Base-by-base conservation (phyloP, 2,888 invertebrate genomes). In the Rambutsinella grinnellia region DNA sequence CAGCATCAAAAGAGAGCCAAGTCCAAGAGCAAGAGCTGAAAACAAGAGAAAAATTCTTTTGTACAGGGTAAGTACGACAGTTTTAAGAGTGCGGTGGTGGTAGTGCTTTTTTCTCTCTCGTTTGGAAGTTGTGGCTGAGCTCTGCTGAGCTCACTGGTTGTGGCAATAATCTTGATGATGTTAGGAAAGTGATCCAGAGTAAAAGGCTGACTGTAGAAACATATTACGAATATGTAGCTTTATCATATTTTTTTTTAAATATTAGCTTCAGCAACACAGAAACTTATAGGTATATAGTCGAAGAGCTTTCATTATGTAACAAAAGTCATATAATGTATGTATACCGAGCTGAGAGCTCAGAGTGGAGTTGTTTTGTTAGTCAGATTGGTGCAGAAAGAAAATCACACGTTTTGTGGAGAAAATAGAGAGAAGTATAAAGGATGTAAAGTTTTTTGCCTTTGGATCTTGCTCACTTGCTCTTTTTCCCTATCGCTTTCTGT, bases 111-210 rank as follows among this genome's bases (percentile, higher is more conserved):
- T 5, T 36, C 5, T 13, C 13, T 36, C 36, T 36, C 36, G 6
- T 36, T 36, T 36, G 13, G 36, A 36, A 36, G 36, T 13, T 36
- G 13, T 36, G 36, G 36, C 36, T 5, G 36, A 8, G 36, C 36
- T 36, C 36, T 36, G 6, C 36, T 36, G 36, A 13, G 36, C 36
- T 36, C 6, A 36, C 36, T 36, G 36, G 36, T 36, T 36, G 36
- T 13, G 36, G 36, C 36, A 36, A 49, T 72, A 72, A 72, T 72
- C 66, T 66, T 63, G 71, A 72, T 72, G 65, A 19, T 49, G 19
- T 15, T 60, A 60, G 72, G 66, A 72, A 72, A 72, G 66, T 72
- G 72, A 72, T 72, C 72, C 72, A 72, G 65, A 53, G 56, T 56
- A 60, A 26, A 60, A 60, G 57, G 57, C 66, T 44, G 47, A 58